Evolutionary conservation across 1,140 invertebrate species (phyloP), one percentile per base, ranked within the genome.

Genomic region (Steinernema feltiae): DNA sequence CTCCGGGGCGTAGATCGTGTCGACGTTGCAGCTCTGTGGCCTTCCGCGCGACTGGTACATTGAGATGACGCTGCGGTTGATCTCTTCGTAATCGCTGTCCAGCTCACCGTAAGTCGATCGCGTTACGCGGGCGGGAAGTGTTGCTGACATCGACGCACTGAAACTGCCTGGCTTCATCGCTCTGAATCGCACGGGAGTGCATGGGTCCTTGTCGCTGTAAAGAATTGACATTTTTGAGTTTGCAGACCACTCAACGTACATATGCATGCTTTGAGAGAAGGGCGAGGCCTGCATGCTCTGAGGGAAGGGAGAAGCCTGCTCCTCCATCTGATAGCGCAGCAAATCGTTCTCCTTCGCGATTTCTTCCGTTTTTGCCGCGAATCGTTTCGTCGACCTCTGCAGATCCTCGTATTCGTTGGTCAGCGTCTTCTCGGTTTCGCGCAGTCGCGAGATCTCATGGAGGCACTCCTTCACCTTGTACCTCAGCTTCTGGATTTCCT

Each of bases 401-500:
- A 63, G 53, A 21, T 63, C 53, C 24, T 63, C 53, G 24, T 63
- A 63, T 21, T 63, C 53, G 15, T 15, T 63, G 15, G 53, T 63
- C 15, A 63, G 53, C 24, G 53, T 63, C 24, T 63, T 63, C 53
- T 63, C 53, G 3, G 53, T 63, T 63, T 63, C 53, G 53, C 53
- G 53, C 7, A 63, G 53, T 7, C 53, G 53, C 53, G 53, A n/a
- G 53, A 63, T 63, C 24, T 63, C 53, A 7, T n/a, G 53, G 15
- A 7, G 12, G 24, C 15, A 30, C 32, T 75, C 75, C 30, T 24
- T 30, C 17, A 76, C 32, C 30, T 29, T 71, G 32, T 79, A 76
- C 72, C 72, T 79, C 46, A 81, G 69, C 70, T 80, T 80, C 63
- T 72, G 78, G 63, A 79, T 80, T 73, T 80, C 79, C 1, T 76